Percentiles rank a stretch among this genome's conserved stretches.
Evolutionary conservation across 2,113 vertebrate species (phyloP).

Genomic region (Hippoglossus stenolepis): DNA sequence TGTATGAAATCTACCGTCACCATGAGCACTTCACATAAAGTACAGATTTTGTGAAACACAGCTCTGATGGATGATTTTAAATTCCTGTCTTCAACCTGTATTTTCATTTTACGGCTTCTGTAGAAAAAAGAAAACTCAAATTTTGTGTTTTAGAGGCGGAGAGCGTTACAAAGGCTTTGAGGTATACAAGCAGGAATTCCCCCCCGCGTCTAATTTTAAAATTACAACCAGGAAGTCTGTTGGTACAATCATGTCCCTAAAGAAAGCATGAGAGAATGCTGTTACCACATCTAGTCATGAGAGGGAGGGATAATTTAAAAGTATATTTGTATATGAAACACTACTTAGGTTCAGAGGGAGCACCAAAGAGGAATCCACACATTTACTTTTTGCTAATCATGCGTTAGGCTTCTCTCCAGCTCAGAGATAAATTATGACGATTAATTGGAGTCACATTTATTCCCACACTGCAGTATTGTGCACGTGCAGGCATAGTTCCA

Average conservation of each 20-base stretch:
- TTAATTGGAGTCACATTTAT: slow-evolving; percentile 28
- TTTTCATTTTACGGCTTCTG: slow-evolving; percentile 44
- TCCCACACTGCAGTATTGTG: slow-evolving; percentile 7
- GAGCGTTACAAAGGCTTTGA: slow-evolving; percentile 56
- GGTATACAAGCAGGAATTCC: slow-evolving; percentile 68
- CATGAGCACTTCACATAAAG: slow-evolving; percentile 6
- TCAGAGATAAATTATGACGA: slow-evolving; percentile 13
- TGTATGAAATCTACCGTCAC: not conserved
- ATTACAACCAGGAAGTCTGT: slow-evolving; percentile 19
- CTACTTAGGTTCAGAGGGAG: slow-evolving; percentile 1
- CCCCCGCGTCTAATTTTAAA: slow-evolving; percentile 49
- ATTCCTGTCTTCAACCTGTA: slow-evolving; percentile 44
- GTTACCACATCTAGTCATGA: no score
- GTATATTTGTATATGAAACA: not conserved
- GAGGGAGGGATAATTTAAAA: slow-evolving; percentile 15
- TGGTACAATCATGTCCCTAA: slow-evolving; percentile 8
- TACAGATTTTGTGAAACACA: slow-evolving; percentile 7
- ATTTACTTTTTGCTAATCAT: slow-evolving; percentile 1
- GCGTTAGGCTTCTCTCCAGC: slow-evolving; percentile 15
- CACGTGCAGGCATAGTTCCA: slow-evolving; percentile 35
- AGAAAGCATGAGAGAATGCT: not conserved
- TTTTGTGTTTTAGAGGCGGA: slow-evolving; percentile 25
- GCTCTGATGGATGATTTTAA: slow-evolving; percentile 34
- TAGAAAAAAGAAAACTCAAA: slow-evolving; percentile 32
- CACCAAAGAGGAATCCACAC: slow-evolving; percentile 25